These are phyloP conservation scores for Hypselothyrea guttata DNA, from an alignment of 2,888 invertebrate genomes.

Conservation along the genomic window DNA sequence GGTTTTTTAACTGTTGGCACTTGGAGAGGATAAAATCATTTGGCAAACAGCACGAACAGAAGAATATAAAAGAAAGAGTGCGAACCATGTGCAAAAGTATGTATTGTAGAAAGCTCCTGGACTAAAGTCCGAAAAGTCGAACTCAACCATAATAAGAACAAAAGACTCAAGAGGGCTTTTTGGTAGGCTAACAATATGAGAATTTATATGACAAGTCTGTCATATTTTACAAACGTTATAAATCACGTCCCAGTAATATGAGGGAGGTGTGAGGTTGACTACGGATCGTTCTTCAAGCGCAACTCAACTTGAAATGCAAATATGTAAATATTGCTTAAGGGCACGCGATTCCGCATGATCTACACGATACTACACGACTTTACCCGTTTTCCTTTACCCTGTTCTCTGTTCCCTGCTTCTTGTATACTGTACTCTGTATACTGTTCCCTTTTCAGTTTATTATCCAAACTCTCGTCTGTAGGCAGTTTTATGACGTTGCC, in stretches of 20 bases:
- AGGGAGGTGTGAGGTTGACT: conserved; percentile 48
- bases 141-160: conserved; percentile 5
- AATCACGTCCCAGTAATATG: conserved; percentile 57
- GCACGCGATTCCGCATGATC: conserved; percentile 57
- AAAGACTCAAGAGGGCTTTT: conserved; percentile 25
- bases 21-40: conserved; percentile 33
- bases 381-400: conserved; percentile 25
- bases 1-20: conserved; percentile 35
- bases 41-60: conserved; percentile 34
- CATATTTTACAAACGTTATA: conserved; percentile 78
- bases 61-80: conserved; percentile 19
- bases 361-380: conserved; percentile 41
- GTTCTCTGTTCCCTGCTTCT: conserved; percentile 30
- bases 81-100: conserved; percentile 13
- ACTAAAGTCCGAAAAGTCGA: too few species aligned
- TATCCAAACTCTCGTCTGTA: conserved; percentile 34
- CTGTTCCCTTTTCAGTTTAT: conserved; percentile 33
- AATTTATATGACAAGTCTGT: conserved; percentile 78
- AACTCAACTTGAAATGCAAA: conserved; percentile 37
- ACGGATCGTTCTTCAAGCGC: conserved; percentile 20
- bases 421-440: conserved; percentile 14
- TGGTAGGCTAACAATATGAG: conserved; percentile 71
- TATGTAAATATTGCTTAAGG: conserved; percentile 69
- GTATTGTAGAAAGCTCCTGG: too few species aligned
- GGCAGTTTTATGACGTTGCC: conserved; percentile 54